Base-by-base conservation (phyloP, 2,113 vertebrate genomes). In the Lichenostomus cassidix region DNA sequence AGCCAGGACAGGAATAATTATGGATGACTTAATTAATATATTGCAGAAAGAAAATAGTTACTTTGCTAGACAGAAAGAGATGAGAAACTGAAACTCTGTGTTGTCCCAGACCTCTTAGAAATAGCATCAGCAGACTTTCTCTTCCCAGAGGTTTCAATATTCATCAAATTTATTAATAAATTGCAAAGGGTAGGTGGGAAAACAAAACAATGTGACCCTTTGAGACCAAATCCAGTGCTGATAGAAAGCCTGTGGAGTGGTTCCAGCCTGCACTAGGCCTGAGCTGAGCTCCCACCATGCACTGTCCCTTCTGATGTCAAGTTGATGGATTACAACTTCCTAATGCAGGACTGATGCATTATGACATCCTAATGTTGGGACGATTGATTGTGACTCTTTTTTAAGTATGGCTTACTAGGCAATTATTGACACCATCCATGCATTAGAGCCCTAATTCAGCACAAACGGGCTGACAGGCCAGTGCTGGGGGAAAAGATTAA, bases 311-410 rank as follows among this genome's bases (percentile, higher is more conserved):
- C 87, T 83, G 60, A 67, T 75, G 96, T 96, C 92, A 76, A 8
- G 24, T 49, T 79, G 96, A 97, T 96, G 95, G 96, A 93, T 96
- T 87, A 78, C 88, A 85, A 88, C 86, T 89, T 96, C 95, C 85
- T 96, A 96, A 95, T 95, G 93, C 87, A 77, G 83, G 90, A 92
- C 46, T 65, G 95, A 96, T 91, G 92, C 89, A 96, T 96, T 90
- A 92, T 96, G 95, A 97, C 83, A 95, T 96, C 94, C 69, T 89
- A 94, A 97, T 91, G 96, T 46, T 29, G 93, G 95, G 97, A 97
- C 95, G 92, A 97, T 96, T 93, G 96, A 97, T 96, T 95, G 93
- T 91, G 81, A 87, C 92, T 95, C 81, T 85, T 93, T 97, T 96
- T 92, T 78, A 92, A 94, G 96, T 91, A 95, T 87, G 73, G 97